Base-by-base conservation (phyloP, 1,140 invertebrate species). In the Solenopsis fugax region DNA sequence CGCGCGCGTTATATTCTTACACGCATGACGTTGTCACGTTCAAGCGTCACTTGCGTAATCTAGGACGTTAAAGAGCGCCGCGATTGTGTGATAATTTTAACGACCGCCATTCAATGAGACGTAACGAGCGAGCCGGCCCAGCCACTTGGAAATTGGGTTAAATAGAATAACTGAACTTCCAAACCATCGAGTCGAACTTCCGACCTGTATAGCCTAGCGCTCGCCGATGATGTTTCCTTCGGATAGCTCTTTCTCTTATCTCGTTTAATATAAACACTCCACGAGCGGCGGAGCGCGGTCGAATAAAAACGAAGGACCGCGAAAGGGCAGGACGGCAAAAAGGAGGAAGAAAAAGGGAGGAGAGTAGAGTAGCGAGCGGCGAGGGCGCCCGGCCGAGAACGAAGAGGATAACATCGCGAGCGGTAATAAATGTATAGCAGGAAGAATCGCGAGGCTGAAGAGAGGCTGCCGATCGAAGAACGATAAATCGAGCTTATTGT, bases 141-240 rank as follows among this genome's bases (percentile, higher is more conserved):
- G 37, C 58, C 76, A 48, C 60, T 81, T 75, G 24, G 69, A 75
- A 84, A 84, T 73, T 84, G 80, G 80, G 80, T 84, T 84, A 84
- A 84, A 84, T 84, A 73, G 80, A 73, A 73, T 84, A 62, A 84
- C 69, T 58, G 13, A 84, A 60, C 69, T 73, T 73, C 18, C 37
- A 45, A 81, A 45, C 41, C 80, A 60, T 84, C 80, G 80, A 75
- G 3, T 50, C 80, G 80, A 50, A 84, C 80, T 84, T 84, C 54
- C 54, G 45, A 21, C 18, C 72, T 48, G 41, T 24, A 41, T 16
- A 58, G 54, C 60, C n/a, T 24, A 24, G 65, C 37, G 52, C 13
- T 24, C 34, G 52, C n/a, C 24, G 69, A 58, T 58, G 64, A 75
- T 75, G 16, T 75, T 75, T 84, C 80, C 72, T 24, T 24, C 18